Evolutionary conservation across 2,888 invertebrate species (phyloP).

Genomic region (Rhaphigaster nebulosa): DNA sequence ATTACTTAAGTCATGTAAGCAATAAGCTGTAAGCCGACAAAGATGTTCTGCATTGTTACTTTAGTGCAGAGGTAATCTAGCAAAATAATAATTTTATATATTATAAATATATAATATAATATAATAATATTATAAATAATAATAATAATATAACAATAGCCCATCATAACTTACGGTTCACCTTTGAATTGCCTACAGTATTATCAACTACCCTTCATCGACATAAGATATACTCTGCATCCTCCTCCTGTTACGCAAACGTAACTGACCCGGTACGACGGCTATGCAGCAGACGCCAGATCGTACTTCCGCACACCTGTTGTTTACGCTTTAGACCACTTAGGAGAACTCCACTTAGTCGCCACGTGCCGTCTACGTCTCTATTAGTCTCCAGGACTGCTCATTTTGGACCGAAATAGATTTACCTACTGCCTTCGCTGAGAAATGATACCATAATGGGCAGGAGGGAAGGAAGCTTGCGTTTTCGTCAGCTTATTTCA

Average conservation of each 20-base stretch:
- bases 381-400: conserved; percentile 15
- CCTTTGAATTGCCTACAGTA: neutral
- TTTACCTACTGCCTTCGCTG: conserved; percentile 25
- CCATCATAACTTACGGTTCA: neutral
- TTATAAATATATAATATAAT: too few relatives aligned
- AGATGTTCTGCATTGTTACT: too few relatives aligned
- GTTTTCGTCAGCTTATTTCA: neutral
- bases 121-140: too few relatives aligned
- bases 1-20: too few relatives aligned
- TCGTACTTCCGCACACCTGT: conserved; percentile 48
- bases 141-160: too few relatives aligned
- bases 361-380: conserved; percentile 29
- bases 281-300: neutral
- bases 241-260: neutral
- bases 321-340: conserved; percentile 35
- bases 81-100: too few relatives aligned
- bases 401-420: conserved; percentile 34
- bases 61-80: too few relatives aligned
- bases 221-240: neutral
- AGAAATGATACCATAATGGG: neutral
- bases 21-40: too few relatives aligned
- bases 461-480: neutral
- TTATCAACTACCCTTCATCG: neutral
- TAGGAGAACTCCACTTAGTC: conserved; percentile 15
- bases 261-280: neutral